A percentile compares a stretch with the other conserved stretches of the same genome.
Conservation (phyloP, 1,140 invertebrate genomes). For the Pachypeltis micranthus region DNA sequence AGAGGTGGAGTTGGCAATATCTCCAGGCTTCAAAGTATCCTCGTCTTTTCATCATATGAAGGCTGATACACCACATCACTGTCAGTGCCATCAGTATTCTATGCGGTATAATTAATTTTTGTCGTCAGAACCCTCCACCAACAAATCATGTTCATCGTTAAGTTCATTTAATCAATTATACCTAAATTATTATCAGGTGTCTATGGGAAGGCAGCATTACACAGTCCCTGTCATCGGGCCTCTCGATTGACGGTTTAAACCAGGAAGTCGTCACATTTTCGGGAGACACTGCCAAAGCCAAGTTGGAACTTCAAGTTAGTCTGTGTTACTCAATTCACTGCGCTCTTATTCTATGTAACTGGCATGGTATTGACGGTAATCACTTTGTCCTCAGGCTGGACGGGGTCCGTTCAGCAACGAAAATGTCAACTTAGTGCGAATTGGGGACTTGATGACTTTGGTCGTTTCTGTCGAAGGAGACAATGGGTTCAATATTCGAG, state of each 20-base stretch:
- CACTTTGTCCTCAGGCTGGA: constrained; percentile 42
- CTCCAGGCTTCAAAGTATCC: no score
- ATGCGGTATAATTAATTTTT: no score
- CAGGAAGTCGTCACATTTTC: constrained; percentile 70
- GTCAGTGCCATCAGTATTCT: no score
- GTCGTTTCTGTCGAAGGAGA: constrained; percentile 70
- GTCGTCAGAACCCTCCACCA: no score
- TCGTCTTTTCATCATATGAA: no score
- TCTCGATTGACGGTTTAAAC: constrained; percentile 67
- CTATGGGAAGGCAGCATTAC: constrained; percentile 70
- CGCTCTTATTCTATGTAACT: no score
- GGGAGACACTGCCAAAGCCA: constrained; percentile 67
- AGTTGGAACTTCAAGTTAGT: constrained; percentile 57
- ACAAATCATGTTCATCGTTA: no score
- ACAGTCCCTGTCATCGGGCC: constrained; percentile 55
- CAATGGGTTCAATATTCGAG: constrained; percentile 64
- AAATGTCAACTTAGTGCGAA: constrained; percentile 65
- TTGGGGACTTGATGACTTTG: constrained; percentile 70
- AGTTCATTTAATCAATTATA: no score
- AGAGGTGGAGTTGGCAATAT: no score
- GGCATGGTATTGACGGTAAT: not conserved
- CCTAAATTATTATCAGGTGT: no score
- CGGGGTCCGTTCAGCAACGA: constrained; percentile 62
- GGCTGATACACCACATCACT: no score
- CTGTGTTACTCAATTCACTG: no score